These are phyloP conservation scores for Addax nasomaculatus DNA, from an alignment of 2,113 vertebrate species.

Conservation along the genomic window DNA sequence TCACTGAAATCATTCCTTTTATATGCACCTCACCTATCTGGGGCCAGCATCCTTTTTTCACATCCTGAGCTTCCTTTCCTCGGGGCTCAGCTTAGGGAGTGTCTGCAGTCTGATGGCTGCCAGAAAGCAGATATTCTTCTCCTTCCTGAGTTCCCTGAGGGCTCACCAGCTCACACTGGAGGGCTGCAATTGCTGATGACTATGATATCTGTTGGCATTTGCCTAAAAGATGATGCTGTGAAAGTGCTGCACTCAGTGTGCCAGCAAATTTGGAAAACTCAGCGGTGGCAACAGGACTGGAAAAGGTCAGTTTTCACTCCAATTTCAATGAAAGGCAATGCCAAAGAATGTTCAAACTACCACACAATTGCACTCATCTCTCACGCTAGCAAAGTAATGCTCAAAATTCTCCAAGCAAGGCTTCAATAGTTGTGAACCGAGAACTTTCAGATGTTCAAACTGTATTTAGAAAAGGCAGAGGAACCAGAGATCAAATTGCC, in stretches of 20 bases:
- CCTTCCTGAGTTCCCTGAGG: background rate
- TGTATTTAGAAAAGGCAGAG: background rate
- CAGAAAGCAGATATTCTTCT: background rate
- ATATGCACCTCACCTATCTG: background rate
- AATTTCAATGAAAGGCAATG: background rate
- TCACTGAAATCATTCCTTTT: background rate
- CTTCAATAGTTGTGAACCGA: background rate
- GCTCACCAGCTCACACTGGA: background rate
- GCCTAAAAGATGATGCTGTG: background rate
- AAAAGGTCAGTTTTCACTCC: background rate
- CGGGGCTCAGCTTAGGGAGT: background rate
- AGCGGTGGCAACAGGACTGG: background rate
- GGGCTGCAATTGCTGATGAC: background rate
- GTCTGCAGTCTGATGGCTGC: background rate
- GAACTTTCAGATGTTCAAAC: background rate
- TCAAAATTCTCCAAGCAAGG: background rate
- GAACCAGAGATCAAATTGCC: background rate
- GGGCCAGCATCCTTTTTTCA: background rate
- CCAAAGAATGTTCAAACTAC: background rate
- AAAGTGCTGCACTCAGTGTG: background rate
- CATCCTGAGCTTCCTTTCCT: background rate
- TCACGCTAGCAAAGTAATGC: background rate
- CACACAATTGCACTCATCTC: background rate
- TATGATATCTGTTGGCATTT: background rate
- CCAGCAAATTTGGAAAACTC: background rate